phyloP scores from a whole-genome alignment of 2,888 invertebrate genomes.

The Parelbella ahira region DNA sequence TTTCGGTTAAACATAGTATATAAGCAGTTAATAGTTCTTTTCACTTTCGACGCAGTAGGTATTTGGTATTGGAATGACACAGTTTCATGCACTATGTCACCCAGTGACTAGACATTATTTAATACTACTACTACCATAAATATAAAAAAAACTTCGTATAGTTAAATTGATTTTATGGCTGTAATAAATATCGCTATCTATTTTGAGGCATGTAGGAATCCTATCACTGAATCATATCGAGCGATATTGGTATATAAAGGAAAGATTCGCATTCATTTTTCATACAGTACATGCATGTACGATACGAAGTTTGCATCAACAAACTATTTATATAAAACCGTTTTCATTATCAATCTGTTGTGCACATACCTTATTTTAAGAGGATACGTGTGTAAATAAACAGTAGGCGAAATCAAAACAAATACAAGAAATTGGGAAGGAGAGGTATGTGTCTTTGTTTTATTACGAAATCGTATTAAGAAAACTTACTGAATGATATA shows the following conservation, averaged over 20 bases:
- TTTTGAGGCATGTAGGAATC: neutral
- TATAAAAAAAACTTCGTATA: too few relatives aligned
- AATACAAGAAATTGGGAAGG: neutral
- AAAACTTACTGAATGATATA: too few relatives aligned
- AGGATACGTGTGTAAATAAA: slow-evolving; percentile 12
- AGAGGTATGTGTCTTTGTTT: slow-evolving; percentile 3
- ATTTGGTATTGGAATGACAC: too few relatives aligned
- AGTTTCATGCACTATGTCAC: too few relatives aligned
- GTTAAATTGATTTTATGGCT: neutral
- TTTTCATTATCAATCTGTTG: neutral
- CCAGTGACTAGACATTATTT: too few relatives aligned
- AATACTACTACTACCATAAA: too few relatives aligned
- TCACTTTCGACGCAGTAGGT: too few relatives aligned
- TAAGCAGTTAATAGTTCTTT: too few relatives aligned
- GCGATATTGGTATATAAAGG: slow-evolving; percentile 10
- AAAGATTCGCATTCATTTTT: neutral
- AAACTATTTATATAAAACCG: slow-evolving; percentile 1
- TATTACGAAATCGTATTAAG: neutral
- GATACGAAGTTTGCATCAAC: slow-evolving; percentile 8
- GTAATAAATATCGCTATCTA: slow-evolving; percentile 4
- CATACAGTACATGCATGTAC: slow-evolving; percentile 1
- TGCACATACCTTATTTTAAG: slow-evolving; percentile 11
- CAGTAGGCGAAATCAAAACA: neutral
- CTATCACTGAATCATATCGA: slow-evolving; percentile 11
- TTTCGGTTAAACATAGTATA: too few relatives aligned